Evolutionary conservation across 2,113 vertebrate species (phyloP), one percentile per base, ranked within the genome.

Genomic region (Uria lomvia): DNA sequence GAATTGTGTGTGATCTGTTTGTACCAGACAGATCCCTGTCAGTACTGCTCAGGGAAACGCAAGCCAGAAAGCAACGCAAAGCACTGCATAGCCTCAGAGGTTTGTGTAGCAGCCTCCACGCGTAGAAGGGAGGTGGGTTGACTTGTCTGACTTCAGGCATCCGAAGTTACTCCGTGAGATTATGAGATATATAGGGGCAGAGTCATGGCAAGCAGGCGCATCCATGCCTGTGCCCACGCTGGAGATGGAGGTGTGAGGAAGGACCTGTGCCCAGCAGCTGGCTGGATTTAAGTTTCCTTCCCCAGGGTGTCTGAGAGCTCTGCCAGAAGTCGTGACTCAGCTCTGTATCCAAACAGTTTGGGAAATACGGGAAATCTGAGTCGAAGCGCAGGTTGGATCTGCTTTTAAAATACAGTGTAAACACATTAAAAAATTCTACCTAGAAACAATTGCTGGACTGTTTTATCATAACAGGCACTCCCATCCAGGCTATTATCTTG

Each of bases 321-420:
- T 85, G 94, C 89, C 89, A 88, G 95, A 73, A 90, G 21, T 71
- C 8, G 6, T 78, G 72, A 91, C 80, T 92, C 70, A 85, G 60
- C 30, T 78, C 60, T 89, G 80, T 22, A 56, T 63, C 36, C 23
- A 47, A 75, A 47, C 15, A 67, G 12, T 62, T 77, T 84, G 42
- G 26, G 32, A 91, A 92, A 86, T 73, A 50, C 0, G 6, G 42
- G 67, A 95, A 70, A 91, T 86, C 36, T 89, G 63, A 10, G 22
- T 93, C 86, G 34, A 96, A 94, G 73, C 77, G 38, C 43, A 55
- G 21, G 67, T 86, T 89, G 40, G 8, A 65, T 86, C 34, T 84
- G 19, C 59, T 95, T 90, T 91, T 86, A 34, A 88, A 94, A 70
- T n/a, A 21, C 19, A 38, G 8, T 30, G 14, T 47, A 85, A 94